These are phyloP conservation scores for Dysmachus trigonus DNA, from an alignment of 2,888 invertebrate genomes.

Conservation along the genomic window DNA sequence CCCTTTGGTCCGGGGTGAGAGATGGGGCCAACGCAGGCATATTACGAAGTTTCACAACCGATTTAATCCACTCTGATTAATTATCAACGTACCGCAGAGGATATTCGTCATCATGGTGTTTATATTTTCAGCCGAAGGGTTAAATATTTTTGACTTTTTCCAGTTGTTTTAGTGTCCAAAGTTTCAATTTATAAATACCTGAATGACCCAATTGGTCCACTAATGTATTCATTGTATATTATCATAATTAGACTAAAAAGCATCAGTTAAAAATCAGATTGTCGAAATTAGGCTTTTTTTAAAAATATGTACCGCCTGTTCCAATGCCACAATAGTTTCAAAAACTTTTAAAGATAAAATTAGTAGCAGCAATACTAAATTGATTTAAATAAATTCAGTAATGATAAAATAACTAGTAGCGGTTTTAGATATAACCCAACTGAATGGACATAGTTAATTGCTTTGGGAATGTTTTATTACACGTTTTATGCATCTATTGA, in stretches of 20 bases:
- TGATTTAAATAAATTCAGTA: background rate
- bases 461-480: background rate
- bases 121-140: background rate
- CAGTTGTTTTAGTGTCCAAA: background rate
- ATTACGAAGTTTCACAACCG: background rate
- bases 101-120: background rate
- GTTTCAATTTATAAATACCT: background rate
- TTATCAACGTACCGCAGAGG: background rate
- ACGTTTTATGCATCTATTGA: no score
- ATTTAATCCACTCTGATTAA: background rate
- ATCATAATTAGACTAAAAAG: background rate
- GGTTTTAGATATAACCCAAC: background rate
- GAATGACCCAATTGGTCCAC: background rate
- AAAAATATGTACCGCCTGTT: background rate
- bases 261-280: background rate
- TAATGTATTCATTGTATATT: background rate
- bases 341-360: background rate
- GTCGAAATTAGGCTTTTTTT: background rate
- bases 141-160: background rate
- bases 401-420: background rate
- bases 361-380: background rate
- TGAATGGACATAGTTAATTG: background rate
- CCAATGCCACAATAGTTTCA: background rate
- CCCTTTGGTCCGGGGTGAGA: background rate
- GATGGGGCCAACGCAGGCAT: background rate